Evolutionary conservation across 1,140 invertebrate genomes (phyloP).

Genomic region (Drosophila triauraria): DNA sequence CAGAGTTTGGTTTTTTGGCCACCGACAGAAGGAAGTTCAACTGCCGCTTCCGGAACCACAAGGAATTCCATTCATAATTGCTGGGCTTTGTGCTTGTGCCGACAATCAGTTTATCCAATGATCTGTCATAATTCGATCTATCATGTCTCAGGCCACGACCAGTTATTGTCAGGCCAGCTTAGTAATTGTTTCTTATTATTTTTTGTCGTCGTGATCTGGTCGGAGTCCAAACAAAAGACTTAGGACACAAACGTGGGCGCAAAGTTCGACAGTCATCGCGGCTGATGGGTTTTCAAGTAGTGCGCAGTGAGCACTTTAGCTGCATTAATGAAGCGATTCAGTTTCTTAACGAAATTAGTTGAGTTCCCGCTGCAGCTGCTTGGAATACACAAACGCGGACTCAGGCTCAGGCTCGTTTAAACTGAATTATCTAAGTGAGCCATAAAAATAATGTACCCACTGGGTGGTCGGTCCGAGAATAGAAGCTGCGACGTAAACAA

Average conservation of each 20-base stretch:
- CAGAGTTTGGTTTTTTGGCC: background rate
- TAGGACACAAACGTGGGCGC: constrained; percentile 58
- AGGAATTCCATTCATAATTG: constrained; percentile 39
- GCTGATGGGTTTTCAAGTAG: constrained; percentile 24
- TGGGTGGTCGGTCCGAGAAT: constrained; percentile 48
- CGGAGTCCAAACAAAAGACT: constrained; percentile 65
- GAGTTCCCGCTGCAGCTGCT: constrained; percentile 40
- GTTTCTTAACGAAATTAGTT: constrained; percentile 34
- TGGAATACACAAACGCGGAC: constrained; percentile 15
- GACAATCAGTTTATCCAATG: constrained; percentile 44
- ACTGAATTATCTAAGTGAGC: constrained; percentile 8
- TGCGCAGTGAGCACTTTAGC: constrained; percentile 19
- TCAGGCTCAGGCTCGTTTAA: background rate
- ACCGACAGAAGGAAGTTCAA: constrained; percentile 31
- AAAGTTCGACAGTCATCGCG: constrained; percentile 23
- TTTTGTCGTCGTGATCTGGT: constrained; percentile 34
- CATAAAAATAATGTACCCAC: constrained; percentile 24
- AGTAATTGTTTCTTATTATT: constrained; percentile 33
- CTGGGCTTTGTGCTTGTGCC: constrained; percentile 19
- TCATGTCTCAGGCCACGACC: constrained; percentile 17
- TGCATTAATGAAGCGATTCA: constrained; percentile 39
- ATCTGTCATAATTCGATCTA: constrained; percentile 43
- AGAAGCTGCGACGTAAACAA: constrained; percentile 32
- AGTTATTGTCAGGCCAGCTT: constrained; percentile 27
- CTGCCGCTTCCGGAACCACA: constrained; percentile 27